Base-by-base conservation (phyloP, 2,888 invertebrate species). In the Corbicula japonica region DNA sequence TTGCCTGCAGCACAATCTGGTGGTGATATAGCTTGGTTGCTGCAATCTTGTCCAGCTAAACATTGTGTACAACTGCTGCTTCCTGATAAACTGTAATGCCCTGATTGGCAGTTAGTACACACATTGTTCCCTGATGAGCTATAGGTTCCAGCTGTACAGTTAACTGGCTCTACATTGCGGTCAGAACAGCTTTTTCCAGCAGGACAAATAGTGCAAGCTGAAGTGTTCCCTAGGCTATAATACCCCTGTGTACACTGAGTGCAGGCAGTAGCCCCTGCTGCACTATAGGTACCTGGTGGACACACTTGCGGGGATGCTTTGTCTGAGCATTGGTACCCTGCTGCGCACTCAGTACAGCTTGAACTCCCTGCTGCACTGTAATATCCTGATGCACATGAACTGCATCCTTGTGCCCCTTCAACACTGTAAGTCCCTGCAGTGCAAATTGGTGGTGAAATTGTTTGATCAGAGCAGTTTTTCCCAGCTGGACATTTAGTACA, bases 21-120 rank as follows among this genome's bases (percentile, higher is more conserved):
- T 41, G 41, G 34, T 18, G 23, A 28, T 18, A 41, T n/a, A 2
- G 71, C 46, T 21, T 88, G 86, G 66, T 89, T 86, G 3, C 84
- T 71, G 68, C 92, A 92, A 6, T 87, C 74, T 30, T 84, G 77
- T 23, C 92, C 92, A 10, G 86, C 80, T 6, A 88, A 87, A 73
- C 92, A 92, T 5, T 75, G 56, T 4, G 77, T 74, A 75, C 91
- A 91, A 18, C 50, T 28, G n/a, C 61, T 35, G 54, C 62, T 69
- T 26, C 66, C 56, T 54, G 65, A 34, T 28, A 23, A 10, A 63
- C 86, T 88, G 38, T 85, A 83, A 26, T 79, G 74, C 30, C 90
- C 88, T 46, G 58, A 44, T 2, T 79, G 60, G 76, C 89, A 89
- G n/a, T 76, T 60, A 26, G 41, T 15, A 48, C 63, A 56, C 1